Evolutionary conservation across 2,113 vertebrate genomes (phyloP), one percentile per base, ranked within the genome.

Genomic region (Dissostichus mawsoni): DNA sequence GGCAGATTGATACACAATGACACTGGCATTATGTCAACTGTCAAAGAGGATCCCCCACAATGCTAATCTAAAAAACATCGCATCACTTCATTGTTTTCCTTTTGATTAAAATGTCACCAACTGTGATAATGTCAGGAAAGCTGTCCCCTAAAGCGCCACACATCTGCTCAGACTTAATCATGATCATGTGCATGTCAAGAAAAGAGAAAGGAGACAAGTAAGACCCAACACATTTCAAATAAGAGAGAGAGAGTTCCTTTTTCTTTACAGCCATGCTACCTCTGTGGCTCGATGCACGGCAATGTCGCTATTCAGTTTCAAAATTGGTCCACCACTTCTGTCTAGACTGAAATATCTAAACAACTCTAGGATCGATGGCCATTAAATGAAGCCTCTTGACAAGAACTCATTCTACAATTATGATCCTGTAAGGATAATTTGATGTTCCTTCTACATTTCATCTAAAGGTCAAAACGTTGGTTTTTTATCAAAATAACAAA

Each of bases 51-150:
- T 23, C 74, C 9, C 51, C 69, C 45, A 80, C 75, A 71, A 53
- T 23, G 12, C 20, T n/a, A 18, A 64, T 23, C 16, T 6, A 47
- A 64, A 29, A 76, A 71, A 78, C 59, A 61, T 3, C 36, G 17
- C 68, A 71, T 74, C 53, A 47, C 8, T 62, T 58, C 18, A 64
- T 74, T 87, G 62, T 65, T 76, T 83, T 86, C 25, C 61, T 67
- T 17, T 58, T 77, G 51, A 69, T 80, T 17, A 70, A 75, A 84
- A 77, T 82, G 73, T 69, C 75, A 80, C 78, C 74, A 59, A 16
- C 70, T 83, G 71, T 56, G 82, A 78, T 66, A 63, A 85, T 76
- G 23, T 10, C 25, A 71, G 10, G 11, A 18, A 33, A 55, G 52
- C 41, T 47, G 62, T 23, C 58, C 23, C 14, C 5, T 3, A 52